Evolutionary conservation across 2,797 vertebrate species (phyloP), one percentile per base, ranked within the genome.

Genomic region (Rhabdophis nuchalis): DNA sequence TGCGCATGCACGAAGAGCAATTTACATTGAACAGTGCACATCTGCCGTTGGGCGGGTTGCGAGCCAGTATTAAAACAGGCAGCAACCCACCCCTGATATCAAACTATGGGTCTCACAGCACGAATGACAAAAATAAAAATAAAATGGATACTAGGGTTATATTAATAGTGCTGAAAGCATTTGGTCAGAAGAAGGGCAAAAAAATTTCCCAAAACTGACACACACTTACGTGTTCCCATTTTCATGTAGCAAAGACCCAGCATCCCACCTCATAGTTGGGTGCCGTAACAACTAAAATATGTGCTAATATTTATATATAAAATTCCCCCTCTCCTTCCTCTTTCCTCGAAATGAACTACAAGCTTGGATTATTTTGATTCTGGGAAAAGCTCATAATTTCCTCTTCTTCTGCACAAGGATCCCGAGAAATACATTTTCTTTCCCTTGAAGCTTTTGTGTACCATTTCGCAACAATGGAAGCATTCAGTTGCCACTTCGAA

Each of bases 321-420:
- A 82, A 25, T 82, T n/a, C 41, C 52, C 77, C 88, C 86, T 58
- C 88, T 85, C 92, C 92, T 20, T 9, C 86, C 23, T 32, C 6
- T 89, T 93, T 93, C 89, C 96, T 94, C 91, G 52, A 91, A 91
- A 12, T 92, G 86, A 41, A 18, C 72, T 94, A 86, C 87, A 32
- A 86, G 90, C 93, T 87, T 93, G 77, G 13, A 20, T 57, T 91
- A 13, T 36, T 86, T 68, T 88, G 23, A 92, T 77, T 77, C 89
- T 50, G 52, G 41, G 36, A 88, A 91, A 89, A 57, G 2, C 29
- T 58, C n/a, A 54, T 89, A 72, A 89, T 41, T 27, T 16, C 27
- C 46, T 4, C 41, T 2, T 0, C 0, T 94, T 93, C 2, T 85
- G 56, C 29, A 91, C 93, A 88, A 91, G 86, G 20, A 64, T 89